These are phyloP conservation scores for Camponotus pennsylvanicus DNA, from an alignment of 1,140 invertebrate genomes.

Conservation along the genomic window DNA sequence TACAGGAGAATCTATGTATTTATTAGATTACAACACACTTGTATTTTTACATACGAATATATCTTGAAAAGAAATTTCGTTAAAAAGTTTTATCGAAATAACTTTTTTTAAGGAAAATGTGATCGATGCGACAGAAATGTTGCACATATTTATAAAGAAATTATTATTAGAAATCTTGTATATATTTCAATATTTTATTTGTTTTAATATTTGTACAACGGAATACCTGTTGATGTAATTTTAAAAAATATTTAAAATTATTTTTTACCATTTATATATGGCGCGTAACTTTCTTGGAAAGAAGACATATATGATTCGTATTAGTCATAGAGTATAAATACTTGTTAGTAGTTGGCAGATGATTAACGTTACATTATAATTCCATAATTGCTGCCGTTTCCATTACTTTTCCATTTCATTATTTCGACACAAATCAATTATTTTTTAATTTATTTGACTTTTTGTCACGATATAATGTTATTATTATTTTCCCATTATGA, in stretches of 20 bases:
- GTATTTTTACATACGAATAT: not conserved
- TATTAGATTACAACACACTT: not conserved
- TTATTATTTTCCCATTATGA: constrained; percentile 36
- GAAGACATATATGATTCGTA: not conserved
- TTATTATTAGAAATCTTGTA: not conserved
- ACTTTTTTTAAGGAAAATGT: not conserved
- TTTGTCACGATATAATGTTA: not conserved
- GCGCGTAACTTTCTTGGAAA: not conserved
- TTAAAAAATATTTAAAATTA: not conserved
- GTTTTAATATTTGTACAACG: not conserved
- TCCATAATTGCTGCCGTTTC: not conserved
- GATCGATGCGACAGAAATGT: not conserved
- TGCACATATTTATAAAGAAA: not conserved
- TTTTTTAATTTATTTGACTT: constrained; percentile 13
- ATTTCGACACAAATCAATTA: not conserved
- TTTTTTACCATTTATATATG: not conserved
- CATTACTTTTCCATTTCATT: not conserved
- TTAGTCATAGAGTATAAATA: not conserved
- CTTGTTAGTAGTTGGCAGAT: not conserved
- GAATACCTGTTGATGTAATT: not conserved
- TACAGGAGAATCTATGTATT: not conserved
- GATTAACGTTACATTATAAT: not conserved
- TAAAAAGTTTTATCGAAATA: not conserved
- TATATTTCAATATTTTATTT: not conserved
- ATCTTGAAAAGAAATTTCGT: not conserved